These are phyloP conservation scores for Hippocampus comes DNA, from an alignment of 2,113 vertebrate species.

Conservation along the genomic window DNA sequence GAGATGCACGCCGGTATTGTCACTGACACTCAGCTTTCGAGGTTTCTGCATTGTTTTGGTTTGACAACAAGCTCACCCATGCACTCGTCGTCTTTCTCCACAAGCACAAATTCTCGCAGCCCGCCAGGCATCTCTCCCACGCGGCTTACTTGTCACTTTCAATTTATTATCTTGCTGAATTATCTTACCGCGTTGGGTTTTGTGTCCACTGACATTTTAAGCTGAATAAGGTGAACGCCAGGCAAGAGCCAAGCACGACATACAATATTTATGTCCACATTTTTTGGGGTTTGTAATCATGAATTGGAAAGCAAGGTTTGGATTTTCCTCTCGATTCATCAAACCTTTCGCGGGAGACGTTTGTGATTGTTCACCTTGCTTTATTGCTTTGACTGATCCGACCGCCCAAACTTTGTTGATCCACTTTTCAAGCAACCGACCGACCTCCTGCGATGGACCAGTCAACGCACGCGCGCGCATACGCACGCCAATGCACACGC, in stretches of 20 bases:
- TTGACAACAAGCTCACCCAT: neutral
- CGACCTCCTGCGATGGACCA: too few relatives aligned
- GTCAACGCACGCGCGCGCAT: too few relatives aligned
- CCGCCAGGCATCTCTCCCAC: neutral
- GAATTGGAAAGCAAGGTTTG: neutral
- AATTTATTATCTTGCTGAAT: neutral
- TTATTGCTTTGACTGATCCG: too few relatives aligned
- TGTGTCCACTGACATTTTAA: neutral
- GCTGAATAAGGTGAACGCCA: neutral
- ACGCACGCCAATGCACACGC: too few relatives aligned
- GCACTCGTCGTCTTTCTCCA: neutral
- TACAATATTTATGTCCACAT: neutral
- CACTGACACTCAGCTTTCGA: neutral
- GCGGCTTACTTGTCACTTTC: neutral
- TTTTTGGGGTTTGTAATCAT: too few relatives aligned
- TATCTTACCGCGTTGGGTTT: neutral
- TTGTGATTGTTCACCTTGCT: too few relatives aligned
- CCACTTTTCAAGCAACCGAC: too few relatives aligned
- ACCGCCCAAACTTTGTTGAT: too few relatives aligned
- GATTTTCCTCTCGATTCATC: too few relatives aligned
- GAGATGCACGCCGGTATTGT: neutral
- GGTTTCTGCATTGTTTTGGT: neutral
- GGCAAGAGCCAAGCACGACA: neutral
- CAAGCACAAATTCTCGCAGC: neutral
- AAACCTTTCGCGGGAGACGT: too few relatives aligned